Evolutionary conservation across 1,140 invertebrate genomes (phyloP).

Genomic region (Plectrocnemia conspersa): DNA sequence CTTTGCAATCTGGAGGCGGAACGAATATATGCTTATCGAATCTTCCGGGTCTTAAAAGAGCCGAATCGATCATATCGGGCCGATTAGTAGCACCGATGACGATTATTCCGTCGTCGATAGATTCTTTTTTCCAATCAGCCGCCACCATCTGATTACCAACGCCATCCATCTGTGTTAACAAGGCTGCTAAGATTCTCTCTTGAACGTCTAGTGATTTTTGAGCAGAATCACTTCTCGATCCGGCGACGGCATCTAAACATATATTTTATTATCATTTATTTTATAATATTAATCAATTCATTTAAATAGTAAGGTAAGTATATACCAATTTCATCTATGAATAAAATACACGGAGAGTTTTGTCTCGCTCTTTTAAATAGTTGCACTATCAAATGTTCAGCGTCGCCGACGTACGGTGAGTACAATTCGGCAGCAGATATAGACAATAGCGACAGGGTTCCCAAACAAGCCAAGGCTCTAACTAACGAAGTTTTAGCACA

Average conservation of each 20-base stretch:
- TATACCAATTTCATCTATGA: constrained; percentile 71
- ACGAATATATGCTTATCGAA: constrained; percentile 73
- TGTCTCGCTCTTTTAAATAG: constrained; percentile 64
- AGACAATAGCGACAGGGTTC: constrained; percentile 58
- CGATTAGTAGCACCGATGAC: constrained; percentile 75
- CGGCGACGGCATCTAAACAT: constrained; percentile 58
- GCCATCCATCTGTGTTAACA: constrained; percentile 69
- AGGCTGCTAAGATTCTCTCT: constrained; percentile 59
- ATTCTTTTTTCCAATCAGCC: constrained; percentile 17
- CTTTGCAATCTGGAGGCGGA: constrained; percentile 62
- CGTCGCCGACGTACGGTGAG: constrained; percentile 64
- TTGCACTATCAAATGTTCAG: constrained; percentile 56
- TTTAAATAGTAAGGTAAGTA: too few species aligned
- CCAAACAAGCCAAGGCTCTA: constrained; percentile 59
- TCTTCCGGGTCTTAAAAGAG: constrained; percentile 69
- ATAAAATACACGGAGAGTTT: constrained; percentile 64
- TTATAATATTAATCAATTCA: too few species aligned
- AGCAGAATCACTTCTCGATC: constrained; percentile 43
- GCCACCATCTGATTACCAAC: constrained; percentile 41
- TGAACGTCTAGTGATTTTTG: constrained; percentile 51
- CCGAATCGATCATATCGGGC: constrained; percentile 73
- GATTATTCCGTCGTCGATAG: constrained; percentile 48
- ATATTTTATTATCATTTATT: not conserved
- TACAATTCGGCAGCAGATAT: constrained; percentile 63
- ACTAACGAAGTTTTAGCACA: constrained; percentile 72